Conservation (phyloP, 2,113 vertebrate genomes). For the Cryptotis parvus region DNA sequence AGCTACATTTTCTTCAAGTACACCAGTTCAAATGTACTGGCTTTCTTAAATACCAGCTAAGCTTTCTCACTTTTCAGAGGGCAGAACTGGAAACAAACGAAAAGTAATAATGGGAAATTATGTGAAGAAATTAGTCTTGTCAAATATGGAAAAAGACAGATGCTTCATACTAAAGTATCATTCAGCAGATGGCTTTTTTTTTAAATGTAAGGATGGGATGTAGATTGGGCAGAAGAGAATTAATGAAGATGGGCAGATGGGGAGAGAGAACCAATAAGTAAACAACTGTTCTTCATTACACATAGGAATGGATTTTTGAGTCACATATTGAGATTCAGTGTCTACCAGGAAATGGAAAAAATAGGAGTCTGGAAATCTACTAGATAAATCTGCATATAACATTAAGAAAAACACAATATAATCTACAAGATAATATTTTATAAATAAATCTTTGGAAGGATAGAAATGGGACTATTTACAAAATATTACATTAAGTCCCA, state of each 20-base stretch:
- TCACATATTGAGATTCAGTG: conserved; percentile 45
- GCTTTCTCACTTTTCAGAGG: conserved; percentile 50
- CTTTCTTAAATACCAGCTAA: conserved; percentile 44
- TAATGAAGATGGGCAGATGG: conserved; percentile 71
- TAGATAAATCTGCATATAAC: not conserved
- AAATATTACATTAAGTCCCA: conserved; percentile 48
- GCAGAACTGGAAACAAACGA: conserved; percentile 49
- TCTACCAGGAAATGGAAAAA: conserved; percentile 44
- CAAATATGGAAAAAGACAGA: conserved; percentile 73
- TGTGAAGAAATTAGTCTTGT: conserved; percentile 64
- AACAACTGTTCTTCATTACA: conserved; percentile 55
- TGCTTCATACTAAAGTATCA: conserved; percentile 61
- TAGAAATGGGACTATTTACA: conserved; percentile 31
- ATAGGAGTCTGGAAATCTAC: conserved; percentile 23
- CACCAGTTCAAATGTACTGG: conserved; percentile 49
- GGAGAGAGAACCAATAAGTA: conserved; percentile 60
- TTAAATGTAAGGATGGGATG: conserved; percentile 59
- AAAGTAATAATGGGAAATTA: conserved; percentile 51
- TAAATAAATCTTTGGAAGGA: conserved; percentile 61
- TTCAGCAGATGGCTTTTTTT: conserved; percentile 74
- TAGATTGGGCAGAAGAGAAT: conserved; percentile 52
- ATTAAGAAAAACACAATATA: conserved; percentile 57
- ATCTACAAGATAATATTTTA: conserved; percentile 56
- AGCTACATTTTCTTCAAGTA: conserved; percentile 15
- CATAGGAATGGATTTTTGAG: conserved; percentile 55